Percentiles rank a stretch among this genome's conserved stretches.
phyloP scores from a whole-genome alignment of 2,888 invertebrate genomes.

The Microchrysa polita region DNA sequence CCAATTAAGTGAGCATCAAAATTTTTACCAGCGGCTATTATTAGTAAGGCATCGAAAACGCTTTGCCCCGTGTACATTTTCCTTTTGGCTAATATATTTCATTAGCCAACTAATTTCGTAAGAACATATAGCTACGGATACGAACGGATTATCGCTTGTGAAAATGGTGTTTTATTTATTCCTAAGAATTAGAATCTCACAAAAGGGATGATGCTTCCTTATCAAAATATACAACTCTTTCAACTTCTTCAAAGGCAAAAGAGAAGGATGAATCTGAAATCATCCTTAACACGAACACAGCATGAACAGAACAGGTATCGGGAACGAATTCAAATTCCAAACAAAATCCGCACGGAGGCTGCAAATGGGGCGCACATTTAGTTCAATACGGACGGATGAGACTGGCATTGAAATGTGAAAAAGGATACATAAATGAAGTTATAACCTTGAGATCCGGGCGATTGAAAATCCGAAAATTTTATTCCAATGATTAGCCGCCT shows the following conservation, averaged over 20 bases:
- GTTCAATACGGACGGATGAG: background rate
- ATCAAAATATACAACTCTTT: background rate
- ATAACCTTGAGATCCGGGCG: background rate
- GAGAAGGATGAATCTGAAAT: background rate
- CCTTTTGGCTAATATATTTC: conserved; percentile 29
- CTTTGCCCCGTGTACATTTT: background rate
- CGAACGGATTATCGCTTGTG: conserved; percentile 6
- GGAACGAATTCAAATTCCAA: background rate
- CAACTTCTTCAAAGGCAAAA: too few species aligned
- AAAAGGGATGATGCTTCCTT: background rate
- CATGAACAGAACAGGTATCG: background rate
- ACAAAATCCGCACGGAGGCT: background rate
- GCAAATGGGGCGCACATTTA: background rate
- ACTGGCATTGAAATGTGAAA: background rate
- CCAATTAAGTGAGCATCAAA: conserved; percentile 23
- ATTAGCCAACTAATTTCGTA: conserved; percentile 14
- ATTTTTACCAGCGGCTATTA: background rate
- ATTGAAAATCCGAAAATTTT: background rate
- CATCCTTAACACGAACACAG: background rate
- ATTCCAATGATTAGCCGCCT: background rate
- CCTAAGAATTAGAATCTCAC: background rate
- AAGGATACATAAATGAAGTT: background rate
- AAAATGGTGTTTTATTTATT: background rate
- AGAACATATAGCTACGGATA: too few species aligned
- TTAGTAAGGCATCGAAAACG: background rate